phyloP scores from a whole-genome alignment of 2,888 invertebrate species.

The Scaptomyza flava region DNA sequence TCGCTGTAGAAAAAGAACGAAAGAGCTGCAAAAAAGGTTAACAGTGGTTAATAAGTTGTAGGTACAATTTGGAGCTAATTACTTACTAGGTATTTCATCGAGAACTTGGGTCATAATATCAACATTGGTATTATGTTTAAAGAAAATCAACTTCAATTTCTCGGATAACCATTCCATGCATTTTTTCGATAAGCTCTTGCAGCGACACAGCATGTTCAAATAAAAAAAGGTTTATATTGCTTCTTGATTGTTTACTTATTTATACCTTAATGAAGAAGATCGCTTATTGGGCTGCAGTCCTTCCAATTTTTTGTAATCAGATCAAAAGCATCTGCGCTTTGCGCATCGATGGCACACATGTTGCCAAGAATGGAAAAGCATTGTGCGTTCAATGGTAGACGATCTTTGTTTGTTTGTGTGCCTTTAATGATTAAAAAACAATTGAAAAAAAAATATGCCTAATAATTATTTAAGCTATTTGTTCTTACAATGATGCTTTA shows the following conservation, averaged over 20 bases:
- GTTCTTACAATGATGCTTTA: conserved; percentile 68
- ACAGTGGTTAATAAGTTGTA: no score
- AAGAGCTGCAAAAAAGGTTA: conserved; percentile 56
- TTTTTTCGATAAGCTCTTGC: conserved; percentile 48
- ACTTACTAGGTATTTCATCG: conserved; percentile 77
- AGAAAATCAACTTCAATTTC: conserved; percentile 70
- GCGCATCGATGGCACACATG: conserved; percentile 69
- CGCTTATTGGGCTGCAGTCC: conserved; percentile 2
- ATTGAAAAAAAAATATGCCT: neutral
- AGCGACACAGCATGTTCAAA: conserved; percentile 76
- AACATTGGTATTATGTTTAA: conserved; percentile 67
- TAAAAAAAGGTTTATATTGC: neutral
- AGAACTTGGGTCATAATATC: conserved; percentile 71
- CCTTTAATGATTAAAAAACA: conserved; percentile 10
- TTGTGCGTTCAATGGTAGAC: conserved; percentile 36
- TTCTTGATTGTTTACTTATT: neutral
- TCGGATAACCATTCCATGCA: conserved; percentile 74
- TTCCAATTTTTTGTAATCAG: conserved; percentile 40
- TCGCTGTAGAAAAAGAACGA: conserved; percentile 64
- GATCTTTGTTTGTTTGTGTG: conserved; percentile 35
- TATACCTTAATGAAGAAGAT: conserved; percentile 75
- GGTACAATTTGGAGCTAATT: no score
- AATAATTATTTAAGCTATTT: neutral
- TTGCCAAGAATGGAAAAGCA: conserved; percentile 69
- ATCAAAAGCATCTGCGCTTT: conserved; percentile 67